phyloP scores from a whole-genome alignment of 1,140 invertebrate genomes.

The Macrotrachela quadricornifera region DNA sequence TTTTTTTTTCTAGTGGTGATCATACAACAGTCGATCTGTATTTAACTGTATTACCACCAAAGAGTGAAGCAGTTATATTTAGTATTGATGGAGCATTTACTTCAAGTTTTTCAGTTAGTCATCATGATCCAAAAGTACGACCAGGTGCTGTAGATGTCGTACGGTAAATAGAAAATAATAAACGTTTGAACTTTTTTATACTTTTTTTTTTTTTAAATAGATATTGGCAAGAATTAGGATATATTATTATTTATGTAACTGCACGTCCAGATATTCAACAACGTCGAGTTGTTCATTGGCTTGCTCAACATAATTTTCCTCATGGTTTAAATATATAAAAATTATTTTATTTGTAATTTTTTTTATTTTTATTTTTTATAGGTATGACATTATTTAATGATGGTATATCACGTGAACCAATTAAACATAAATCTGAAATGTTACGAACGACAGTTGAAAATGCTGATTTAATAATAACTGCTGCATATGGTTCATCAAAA shows the following conservation, averaged over 20 bases:
- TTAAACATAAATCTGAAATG: constrained; percentile 62
- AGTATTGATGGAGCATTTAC: constrained; percentile 98
- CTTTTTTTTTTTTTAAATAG: too few species aligned
- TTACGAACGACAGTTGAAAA: constrained; percentile 29
- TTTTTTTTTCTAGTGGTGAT: too few species aligned
- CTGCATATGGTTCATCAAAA: constrained; percentile 82
- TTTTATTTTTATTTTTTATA: too few species aligned
- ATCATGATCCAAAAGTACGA: constrained; percentile 62
- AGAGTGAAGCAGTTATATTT: constrained; percentile 88
- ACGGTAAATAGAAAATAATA: too few species aligned
- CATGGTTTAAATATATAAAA: too few species aligned
- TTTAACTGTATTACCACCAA: constrained; percentile 74
- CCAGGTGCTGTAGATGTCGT: constrained; percentile 93
- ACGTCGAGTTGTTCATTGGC: constrained; percentile 82
- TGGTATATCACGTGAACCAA: constrained; percentile 77
- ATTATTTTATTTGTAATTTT: too few species aligned
- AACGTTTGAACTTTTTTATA: too few species aligned
- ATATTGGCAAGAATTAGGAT: constrained; percentile 95
- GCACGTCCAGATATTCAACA: constrained; percentile 95
- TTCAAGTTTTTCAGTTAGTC: constrained; percentile 89
- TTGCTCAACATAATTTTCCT: constrained; percentile 96
- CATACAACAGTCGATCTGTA: constrained; percentile 83
- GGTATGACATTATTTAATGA: constrained; percentile 92
- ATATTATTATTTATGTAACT: constrained; percentile 89
- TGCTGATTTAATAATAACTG: constrained; percentile 62